These are phyloP conservation scores for Caenorhabditis virilis DNA, from an alignment of 2,888 invertebrate species.

Conservation along the genomic window DNA sequence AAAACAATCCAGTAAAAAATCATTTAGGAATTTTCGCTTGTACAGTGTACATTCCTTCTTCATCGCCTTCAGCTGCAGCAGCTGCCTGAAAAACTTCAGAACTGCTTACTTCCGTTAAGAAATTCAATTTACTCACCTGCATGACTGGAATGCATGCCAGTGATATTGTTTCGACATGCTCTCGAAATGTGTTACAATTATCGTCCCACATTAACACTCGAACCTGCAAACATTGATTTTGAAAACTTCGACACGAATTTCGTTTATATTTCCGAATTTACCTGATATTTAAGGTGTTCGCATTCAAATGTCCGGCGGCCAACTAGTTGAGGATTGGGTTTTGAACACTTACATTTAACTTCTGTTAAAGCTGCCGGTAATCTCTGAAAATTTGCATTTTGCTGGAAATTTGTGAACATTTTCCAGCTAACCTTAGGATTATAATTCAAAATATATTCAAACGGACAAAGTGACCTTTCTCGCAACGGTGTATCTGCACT, in stretches of 20 bases:
- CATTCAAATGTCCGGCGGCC: slow-evolving; percentile 66
- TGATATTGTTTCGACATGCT: slow-evolving; percentile 64
- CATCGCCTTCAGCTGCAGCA: slow-evolving; percentile 56
- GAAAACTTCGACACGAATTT: neutral
- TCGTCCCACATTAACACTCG: slow-evolving; percentile 67
- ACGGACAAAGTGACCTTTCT: slow-evolving; percentile 66
- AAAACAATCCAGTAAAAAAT: too few species aligned
- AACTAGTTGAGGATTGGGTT: slow-evolving; percentile 62
- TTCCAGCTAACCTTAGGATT: slow-evolving; percentile 58
- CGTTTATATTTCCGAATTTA: slow-evolving; percentile 6
- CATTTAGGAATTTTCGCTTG: slow-evolving; percentile 60
- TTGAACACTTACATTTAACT: slow-evolving; percentile 65
- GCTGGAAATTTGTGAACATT: slow-evolving; percentile 64
- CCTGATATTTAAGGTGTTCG: slow-evolving; percentile 65
- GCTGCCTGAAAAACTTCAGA: slow-evolving; percentile 57
- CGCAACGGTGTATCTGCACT: slow-evolving; percentile 64
- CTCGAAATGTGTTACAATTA: slow-evolving; percentile 57
- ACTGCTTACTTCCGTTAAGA: neutral
- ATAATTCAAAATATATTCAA: slow-evolving; percentile 67
- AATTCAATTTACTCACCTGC: slow-evolving; percentile 50
- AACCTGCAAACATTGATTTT: slow-evolving; percentile 31
- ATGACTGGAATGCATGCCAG: slow-evolving; percentile 67
- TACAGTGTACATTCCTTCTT: slow-evolving; percentile 60
- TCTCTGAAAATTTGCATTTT: slow-evolving; percentile 48
- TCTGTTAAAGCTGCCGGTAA: slow-evolving; percentile 67